phyloP scores from a whole-genome alignment of 2,797 vertebrate species.

The Tangara arthus region DNA sequence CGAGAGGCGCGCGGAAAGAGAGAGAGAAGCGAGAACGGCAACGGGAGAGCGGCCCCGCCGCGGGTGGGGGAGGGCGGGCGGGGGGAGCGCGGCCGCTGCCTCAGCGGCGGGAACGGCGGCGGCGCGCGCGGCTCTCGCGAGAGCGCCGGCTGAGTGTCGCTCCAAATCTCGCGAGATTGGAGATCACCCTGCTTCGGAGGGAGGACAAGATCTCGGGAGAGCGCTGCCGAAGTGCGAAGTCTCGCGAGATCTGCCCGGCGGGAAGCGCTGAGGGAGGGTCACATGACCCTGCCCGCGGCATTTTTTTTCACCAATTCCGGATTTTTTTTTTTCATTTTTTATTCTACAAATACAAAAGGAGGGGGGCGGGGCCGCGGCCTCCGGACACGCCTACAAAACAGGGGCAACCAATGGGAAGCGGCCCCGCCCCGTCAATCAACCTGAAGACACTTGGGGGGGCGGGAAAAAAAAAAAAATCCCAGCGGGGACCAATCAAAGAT shows the following conservation, averaged over 20 bases:
- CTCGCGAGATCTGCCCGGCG: not conserved
- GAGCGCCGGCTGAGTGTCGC: not conserved
- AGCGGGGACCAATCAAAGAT: not conserved
- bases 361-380: not conserved
- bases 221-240: fast-evolving
- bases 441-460: not conserved
- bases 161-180: not conserved
- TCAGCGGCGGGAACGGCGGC: not conserved
- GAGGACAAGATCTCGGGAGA: not conserved
- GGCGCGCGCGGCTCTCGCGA: not conserved
- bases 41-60: not conserved
- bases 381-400: not conserved
- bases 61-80: not conserved
- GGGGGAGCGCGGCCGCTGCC: not conserved
- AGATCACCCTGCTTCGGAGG: too few species aligned
- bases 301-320: not conserved
- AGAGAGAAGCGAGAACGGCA: not conserved
- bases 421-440: not conserved
- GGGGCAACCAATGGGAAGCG: not conserved
- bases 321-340: not conserved
- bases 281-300: not conserved
- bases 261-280: fast-evolving
- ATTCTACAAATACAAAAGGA: slow-evolving; percentile 73
- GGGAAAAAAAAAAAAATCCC: not conserved
- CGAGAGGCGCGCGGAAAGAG: not conserved